These are phyloP conservation scores for Xanthorhoe spadicearia DNA, from an alignment of 2,888 invertebrate genomes.

Conservation along the genomic window DNA sequence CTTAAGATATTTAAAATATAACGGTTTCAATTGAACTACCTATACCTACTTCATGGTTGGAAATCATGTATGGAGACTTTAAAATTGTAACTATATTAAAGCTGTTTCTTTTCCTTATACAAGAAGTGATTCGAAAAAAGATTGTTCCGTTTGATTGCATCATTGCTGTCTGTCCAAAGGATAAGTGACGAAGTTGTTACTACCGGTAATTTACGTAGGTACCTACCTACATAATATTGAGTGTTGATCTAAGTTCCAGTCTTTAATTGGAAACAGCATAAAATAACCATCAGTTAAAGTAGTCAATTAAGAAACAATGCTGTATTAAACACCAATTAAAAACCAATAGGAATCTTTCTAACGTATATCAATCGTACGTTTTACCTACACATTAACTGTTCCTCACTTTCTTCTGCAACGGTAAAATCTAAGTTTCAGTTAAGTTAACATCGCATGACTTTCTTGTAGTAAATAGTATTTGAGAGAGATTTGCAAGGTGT, in stretches of 20 bases:
- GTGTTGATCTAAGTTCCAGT: not conserved
- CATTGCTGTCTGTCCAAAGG: not conserved
- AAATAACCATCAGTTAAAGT: constrained; percentile 27
- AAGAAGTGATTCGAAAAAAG: not conserved
- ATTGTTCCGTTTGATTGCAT: not conserved
- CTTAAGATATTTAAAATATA: not conserved
- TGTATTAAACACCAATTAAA: constrained; percentile 51
- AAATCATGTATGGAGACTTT: not conserved
- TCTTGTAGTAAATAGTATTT: constrained; percentile 55
- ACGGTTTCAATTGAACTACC: not conserved
- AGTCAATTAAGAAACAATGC: constrained; percentile 32
- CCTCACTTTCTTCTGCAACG: constrained; percentile 74
- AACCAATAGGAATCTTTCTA: constrained; percentile 68
- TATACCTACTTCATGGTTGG: not conserved
- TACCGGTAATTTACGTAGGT: not conserved
- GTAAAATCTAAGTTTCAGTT: constrained; percentile 57
- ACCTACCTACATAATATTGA: not conserved
- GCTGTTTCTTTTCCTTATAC: not conserved
- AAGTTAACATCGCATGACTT: constrained; percentile 51
- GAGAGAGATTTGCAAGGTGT: constrained; percentile 49
- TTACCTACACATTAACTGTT: constrained; percentile 56
- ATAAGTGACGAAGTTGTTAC: not conserved
- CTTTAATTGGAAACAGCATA: constrained; percentile 19
- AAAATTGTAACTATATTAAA: not conserved
- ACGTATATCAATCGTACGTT: constrained; percentile 53